A percentile compares a stretch with the other conserved stretches of the same genome.
These are phyloP conservation scores for Monoplex corrugatus DNA, from an alignment of 2,888 invertebrate genomes.

Conservation along the genomic window DNA sequence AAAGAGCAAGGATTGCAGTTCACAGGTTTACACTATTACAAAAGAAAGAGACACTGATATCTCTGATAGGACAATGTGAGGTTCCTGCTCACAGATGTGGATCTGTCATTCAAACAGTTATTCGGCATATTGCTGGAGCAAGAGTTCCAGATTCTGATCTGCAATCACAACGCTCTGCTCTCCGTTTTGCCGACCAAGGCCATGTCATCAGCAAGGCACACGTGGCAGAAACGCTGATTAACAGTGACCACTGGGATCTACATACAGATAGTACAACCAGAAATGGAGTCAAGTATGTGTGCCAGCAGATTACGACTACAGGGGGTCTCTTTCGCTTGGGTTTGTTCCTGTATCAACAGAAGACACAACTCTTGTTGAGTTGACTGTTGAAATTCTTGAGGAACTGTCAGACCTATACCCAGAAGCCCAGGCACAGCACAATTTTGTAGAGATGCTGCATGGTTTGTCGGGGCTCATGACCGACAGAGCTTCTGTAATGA, in stretches of 20 bases:
- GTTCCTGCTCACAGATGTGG: conserved; percentile 26
- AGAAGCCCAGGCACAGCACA: neutral
- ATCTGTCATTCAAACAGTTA: neutral
- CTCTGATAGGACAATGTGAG: neutral
- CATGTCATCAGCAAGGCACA: conserved; percentile 22
- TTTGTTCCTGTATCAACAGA: neutral
- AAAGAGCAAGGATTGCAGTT: too few species aligned
- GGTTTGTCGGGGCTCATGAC: neutral
- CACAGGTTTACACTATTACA: too few species aligned
- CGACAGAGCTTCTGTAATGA: neutral
- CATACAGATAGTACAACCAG: too few species aligned
- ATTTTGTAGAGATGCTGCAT: neutral
- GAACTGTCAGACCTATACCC: neutral
- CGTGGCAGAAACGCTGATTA: conserved; percentile 4
- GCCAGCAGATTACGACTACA: too few species aligned
- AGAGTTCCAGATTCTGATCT: neutral
- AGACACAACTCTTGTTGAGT: neutral
- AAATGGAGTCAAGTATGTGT: too few species aligned
- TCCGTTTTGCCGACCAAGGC: neutral
- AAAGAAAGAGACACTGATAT: too few species aligned
- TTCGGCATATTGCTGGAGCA: neutral
- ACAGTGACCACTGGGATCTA: too few species aligned
- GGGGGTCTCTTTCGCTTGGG: neutral
- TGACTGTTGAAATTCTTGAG: neutral
- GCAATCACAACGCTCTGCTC: neutral